These are phyloP conservation scores for Plecturocebus donacophilus DNA, from an alignment of 2,113 vertebrate genomes.

Conservation along the genomic window DNA sequence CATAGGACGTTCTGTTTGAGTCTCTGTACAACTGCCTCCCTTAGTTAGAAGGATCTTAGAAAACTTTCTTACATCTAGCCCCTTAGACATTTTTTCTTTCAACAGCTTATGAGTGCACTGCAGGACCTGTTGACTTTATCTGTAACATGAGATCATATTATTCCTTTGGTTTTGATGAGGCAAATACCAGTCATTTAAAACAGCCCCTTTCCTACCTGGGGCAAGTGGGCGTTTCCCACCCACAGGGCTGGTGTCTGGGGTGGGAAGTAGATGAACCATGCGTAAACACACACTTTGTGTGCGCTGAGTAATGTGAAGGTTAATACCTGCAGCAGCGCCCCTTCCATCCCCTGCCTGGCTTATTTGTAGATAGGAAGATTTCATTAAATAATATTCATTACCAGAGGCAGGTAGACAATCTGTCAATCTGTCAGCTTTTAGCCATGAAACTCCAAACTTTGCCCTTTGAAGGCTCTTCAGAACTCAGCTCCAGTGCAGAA, in stretches of 20 bases:
- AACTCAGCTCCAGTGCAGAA: background rate
- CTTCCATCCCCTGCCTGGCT: background rate
- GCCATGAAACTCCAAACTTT: background rate
- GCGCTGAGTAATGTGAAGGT: background rate
- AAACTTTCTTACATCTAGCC: background rate
- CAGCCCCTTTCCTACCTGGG: background rate
- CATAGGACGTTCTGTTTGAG: background rate
- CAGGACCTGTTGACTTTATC: background rate
- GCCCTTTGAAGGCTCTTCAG: background rate
- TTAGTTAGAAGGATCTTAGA: constrained; percentile 30
- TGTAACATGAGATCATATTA: background rate
- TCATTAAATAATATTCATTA: constrained; percentile 14
- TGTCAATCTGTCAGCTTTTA: background rate
- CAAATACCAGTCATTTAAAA: constrained; percentile 30
- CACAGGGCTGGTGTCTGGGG: background rate
- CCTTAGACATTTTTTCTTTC: constrained; percentile 15
- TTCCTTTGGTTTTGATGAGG: background rate
- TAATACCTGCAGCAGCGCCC: background rate
- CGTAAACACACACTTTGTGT: no score
- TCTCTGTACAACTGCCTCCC: background rate
- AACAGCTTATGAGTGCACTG: background rate
- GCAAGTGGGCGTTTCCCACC: background rate
- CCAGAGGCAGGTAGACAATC: background rate
- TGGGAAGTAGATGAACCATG: background rate
- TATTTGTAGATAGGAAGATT: background rate